phyloP scores from a whole-genome alignment of 2,888 invertebrate genomes.

The Xylota sylvarum region DNA sequence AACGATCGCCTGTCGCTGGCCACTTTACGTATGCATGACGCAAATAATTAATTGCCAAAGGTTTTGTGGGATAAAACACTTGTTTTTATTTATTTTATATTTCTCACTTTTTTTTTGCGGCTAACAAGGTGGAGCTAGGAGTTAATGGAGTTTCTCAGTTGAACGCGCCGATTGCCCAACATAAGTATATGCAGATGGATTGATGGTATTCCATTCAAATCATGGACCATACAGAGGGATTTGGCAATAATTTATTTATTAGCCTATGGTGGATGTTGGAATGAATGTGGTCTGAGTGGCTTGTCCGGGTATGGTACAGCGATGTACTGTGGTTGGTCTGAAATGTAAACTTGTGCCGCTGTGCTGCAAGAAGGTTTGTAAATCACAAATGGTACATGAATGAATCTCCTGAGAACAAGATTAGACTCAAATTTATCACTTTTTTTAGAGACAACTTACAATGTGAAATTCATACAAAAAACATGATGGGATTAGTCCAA shows the following conservation, averaged over 20 bases:
- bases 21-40: slow-evolving; percentile 38
- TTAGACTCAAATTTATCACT: no score
- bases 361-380: slow-evolving; percentile 3
- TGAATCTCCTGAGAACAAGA: not conserved
- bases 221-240: slow-evolving; percentile 49
- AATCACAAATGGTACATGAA: not conserved
- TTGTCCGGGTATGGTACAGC: slow-evolving; percentile 2
- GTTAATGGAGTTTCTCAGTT: slow-evolving; percentile 54
- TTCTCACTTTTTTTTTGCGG: slow-evolving; percentile 2
- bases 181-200: slow-evolving; percentile 29
- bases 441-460: no score
- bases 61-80: slow-evolving; percentile 45
- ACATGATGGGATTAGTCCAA: no score
- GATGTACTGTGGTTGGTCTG: slow-evolving; percentile 9
- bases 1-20: slow-evolving; percentile 55
- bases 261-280: slow-evolving; percentile 32
- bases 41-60: slow-evolving; percentile 64
- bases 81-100: slow-evolving; percentile 7
- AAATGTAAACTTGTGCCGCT: not conserved
- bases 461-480: no score
- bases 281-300: slow-evolving; percentile 10
- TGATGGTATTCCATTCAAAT: slow-evolving; percentile 62
- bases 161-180: slow-evolving; percentile 62
- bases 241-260: slow-evolving; percentile 71
- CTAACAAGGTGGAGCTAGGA: slow-evolving; percentile 43